Base-by-base conservation (phyloP, 2,888 invertebrate species). In the Anodontia alba region DNA sequence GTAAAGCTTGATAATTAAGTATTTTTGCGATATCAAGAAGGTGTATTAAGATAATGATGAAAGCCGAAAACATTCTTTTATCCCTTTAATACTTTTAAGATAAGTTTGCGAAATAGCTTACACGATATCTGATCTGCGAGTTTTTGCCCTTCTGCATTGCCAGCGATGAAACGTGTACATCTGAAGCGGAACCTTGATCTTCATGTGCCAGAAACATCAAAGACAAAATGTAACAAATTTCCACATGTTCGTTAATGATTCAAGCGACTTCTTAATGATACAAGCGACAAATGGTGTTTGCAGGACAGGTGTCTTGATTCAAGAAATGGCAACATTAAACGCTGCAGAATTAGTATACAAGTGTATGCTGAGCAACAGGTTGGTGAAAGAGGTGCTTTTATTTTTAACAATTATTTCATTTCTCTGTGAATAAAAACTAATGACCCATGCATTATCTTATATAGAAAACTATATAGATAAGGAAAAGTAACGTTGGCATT, bases 51-150 rank as follows among this genome's bases (percentile, higher is more conserved):
- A 62, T 62, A 62, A 62, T 33, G 62, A 62, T 62, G 62, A 62
- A 62, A 62, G 62, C 62, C 15, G 33, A 62, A 62, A 62, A 62
- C 33, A 62, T 8, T 62, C 62, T 62, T 62, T 62, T 62, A 62
- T 62, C 62, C 62, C 33, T 62, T 62, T 62, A 62, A 62, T 62
- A 62, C 62, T 62, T 62, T 62, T 33, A 62, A 62, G 62, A 62
- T 62, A 62, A 62, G 62, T 62, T 62, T 62, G 62, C 62, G 62
- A 62, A 62, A 62, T 62, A 62, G 62, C 62, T 62, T 62, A 62
- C 62, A 33, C 2, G 62, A 5, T 62, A 62, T 62, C 62, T 62
- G 62, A 62, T 62, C 62, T 1, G 23, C 31, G 33, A 31, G 31
- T 62, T 62, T 62, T 62, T 62, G 62, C 62, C 62, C 62, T 17